Evolutionary conservation across 2,797 vertebrate species (phyloP).

Genomic region (Cuniculus paca): DNA sequence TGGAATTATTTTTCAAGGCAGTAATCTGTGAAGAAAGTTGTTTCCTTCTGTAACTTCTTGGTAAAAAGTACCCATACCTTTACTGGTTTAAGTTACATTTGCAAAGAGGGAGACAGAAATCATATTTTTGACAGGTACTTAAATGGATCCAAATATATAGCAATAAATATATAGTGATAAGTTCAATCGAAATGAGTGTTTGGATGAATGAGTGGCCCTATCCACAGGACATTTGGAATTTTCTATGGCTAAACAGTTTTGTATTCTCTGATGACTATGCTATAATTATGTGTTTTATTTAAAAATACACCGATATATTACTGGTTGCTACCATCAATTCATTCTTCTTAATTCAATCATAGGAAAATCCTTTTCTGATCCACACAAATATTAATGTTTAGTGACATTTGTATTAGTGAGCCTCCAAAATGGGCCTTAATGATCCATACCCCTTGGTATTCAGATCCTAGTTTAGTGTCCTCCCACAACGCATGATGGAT

Average conservation of each 20-base stretch:
- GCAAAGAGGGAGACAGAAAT: not conserved
- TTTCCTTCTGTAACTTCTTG: slow-evolving; percentile 56
- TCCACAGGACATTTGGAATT: slow-evolving; percentile 2
- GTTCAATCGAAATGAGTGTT: not conserved
- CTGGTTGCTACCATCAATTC: not conserved
- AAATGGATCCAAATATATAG: not conserved
- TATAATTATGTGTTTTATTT: not conserved
- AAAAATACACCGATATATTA: not conserved
- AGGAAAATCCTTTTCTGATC: not conserved
- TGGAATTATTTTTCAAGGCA: slow-evolving; percentile 65
- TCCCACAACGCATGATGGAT: not conserved
- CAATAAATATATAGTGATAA: not conserved
- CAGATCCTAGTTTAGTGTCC: rapidly evolving
- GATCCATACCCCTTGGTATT: not conserved
- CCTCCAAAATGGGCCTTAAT: not conserved
- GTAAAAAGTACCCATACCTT: not conserved
- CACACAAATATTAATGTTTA: not conserved
- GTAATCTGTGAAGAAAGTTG: slow-evolving; percentile 37
- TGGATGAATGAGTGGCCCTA: not conserved
- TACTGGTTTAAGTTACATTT: slow-evolving; percentile 22
- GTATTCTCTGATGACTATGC: not conserved
- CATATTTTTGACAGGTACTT: slow-evolving; percentile 6
- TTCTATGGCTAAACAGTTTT: not conserved
- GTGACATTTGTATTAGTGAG: not conserved
- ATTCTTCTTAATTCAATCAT: slow-evolving; percentile 17